Percentiles rank a stretch among this genome's conserved stretches.
Conservation (phyloP, 2,797 vertebrate genomes). For the Poeciliopsis infans region DNA sequence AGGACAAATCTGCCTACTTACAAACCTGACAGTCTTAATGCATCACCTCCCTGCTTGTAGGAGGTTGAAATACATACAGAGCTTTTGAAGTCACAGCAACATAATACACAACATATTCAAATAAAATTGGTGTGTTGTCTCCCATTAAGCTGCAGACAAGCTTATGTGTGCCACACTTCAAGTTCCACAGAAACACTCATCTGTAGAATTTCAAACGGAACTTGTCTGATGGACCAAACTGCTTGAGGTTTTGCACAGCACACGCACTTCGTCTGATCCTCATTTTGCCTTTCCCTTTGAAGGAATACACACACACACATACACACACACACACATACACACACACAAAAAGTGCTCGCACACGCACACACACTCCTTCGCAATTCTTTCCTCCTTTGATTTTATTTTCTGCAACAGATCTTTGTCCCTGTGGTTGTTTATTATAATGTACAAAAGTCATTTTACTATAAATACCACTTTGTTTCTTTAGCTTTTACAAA, state of each 20-base stretch:
- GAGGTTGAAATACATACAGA: neutral
- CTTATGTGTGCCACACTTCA: neutral
- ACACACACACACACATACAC: neutral
- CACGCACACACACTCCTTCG: slow-evolving; percentile 1
- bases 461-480: slow-evolving; percentile 8
- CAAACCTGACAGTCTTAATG: slow-evolving; percentile 3
- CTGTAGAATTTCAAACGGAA: slow-evolving; percentile 28
- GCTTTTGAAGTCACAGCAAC: neutral
- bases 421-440: slow-evolving; percentile 29
- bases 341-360: neutral
- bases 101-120: neutral
- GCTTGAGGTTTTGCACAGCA: slow-evolving; percentile 31
- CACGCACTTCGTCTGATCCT: slow-evolving; percentile 20
- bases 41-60: neutral
- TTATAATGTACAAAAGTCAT: slow-evolving; percentile 14
- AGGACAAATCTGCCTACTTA: neutral
- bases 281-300: slow-evolving; percentile 51
- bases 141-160: neutral
- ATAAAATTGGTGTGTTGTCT: neutral
- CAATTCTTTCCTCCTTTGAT: slow-evolving; percentile 40
- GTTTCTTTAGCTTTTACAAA: neutral
- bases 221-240: slow-evolving; percentile 26
- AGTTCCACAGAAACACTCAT: slow-evolving; percentile 28
- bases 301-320: slow-evolving; percentile 28
- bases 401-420: slow-evolving; percentile 27